Base-by-base conservation (phyloP, 2,797 vertebrate genomes). In the Psittacula derbiana region DNA sequence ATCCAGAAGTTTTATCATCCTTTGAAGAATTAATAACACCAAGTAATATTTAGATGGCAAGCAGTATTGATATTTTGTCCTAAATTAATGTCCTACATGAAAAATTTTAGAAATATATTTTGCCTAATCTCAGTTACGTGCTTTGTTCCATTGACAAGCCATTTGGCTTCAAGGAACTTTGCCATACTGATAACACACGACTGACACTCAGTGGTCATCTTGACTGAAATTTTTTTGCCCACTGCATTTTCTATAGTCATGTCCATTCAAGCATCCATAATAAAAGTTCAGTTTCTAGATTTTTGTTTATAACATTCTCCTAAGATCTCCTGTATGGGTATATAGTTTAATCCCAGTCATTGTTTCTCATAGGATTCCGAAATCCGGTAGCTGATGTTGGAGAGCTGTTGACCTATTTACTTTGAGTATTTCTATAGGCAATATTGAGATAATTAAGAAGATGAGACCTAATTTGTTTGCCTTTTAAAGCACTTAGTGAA, bases 201-300 rank as follows among this genome's bases (percentile, higher is more conserved):
- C 49, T 85, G 65, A 71, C 62, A 92, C 50, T 70, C 92, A 88
- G 76, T 73, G 33, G 78, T 87, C 17, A 40, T 85, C 61, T 71
- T 86, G 28, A 33, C 36, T 94, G 53, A 91, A 46, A 85, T 73
- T 78, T 90, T 90, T 90, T 92, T 90, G 58, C 62, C 60, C 75
- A 57, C 12, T 49, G 23, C 12, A 12, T n/a, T 67, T 67, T 86
- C 58, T 69, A 23, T 38, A 69, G 36, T 80, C 19, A 20, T 90
- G 64, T 72, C 83, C 40, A 92, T 90, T 88, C 94, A 94, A 93
- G 95, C 18, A 95, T 70, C 70, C 82, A 76, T 57, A 93, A 83
- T 90, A 96, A 61, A 93, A 76, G 66, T 84, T 92, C 85, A 80
- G n/a, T 90, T 96, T 95, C 91, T 93, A 86, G 65, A 78, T 96